Conservation (phyloP, 2,797 vertebrate genomes). For the Alcedo quadribrachys region DNA sequence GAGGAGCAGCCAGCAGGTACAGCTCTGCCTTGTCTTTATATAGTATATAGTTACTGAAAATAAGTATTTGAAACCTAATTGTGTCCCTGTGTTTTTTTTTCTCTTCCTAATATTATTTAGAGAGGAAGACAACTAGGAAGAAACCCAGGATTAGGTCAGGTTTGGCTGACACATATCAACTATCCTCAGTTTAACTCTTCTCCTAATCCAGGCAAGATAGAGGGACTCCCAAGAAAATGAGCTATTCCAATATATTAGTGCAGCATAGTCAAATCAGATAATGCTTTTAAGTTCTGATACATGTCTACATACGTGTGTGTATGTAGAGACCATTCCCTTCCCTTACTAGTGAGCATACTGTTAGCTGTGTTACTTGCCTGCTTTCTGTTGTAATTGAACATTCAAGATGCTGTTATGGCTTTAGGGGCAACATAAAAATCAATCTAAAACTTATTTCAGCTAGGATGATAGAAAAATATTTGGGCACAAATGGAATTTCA, state of each 20-base stretch:
- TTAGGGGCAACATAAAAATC: background rate
- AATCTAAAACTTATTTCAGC: slow-evolving; percentile 26
- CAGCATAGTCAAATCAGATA: background rate
- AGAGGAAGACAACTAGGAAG: background rate
- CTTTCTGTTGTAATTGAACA: background rate
- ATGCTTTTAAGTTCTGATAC: background rate
- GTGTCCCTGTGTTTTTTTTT: background rate
- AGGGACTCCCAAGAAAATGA: background rate
- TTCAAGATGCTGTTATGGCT: background rate
- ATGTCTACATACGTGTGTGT: rapidly evolving
- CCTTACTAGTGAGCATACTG: background rate
- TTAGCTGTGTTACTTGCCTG: background rate
- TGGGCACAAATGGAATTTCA: background rate
- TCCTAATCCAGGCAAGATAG: background rate
- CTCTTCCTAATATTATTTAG: slow-evolving; percentile 32
- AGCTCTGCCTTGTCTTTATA: background rate
- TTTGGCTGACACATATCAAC: background rate
- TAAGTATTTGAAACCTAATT: background rate
- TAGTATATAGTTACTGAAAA: background rate
- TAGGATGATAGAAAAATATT: background rate
- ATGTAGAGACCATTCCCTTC: background rate
- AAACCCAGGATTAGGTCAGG: slow-evolving; percentile 17
- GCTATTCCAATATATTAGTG: background rate
- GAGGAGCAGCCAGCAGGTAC: rapidly evolving
- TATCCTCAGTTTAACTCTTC: slow-evolving; percentile 40